Conservation (phyloP, 2,797 vertebrate species). For the Antrozous pallidus region DNA sequence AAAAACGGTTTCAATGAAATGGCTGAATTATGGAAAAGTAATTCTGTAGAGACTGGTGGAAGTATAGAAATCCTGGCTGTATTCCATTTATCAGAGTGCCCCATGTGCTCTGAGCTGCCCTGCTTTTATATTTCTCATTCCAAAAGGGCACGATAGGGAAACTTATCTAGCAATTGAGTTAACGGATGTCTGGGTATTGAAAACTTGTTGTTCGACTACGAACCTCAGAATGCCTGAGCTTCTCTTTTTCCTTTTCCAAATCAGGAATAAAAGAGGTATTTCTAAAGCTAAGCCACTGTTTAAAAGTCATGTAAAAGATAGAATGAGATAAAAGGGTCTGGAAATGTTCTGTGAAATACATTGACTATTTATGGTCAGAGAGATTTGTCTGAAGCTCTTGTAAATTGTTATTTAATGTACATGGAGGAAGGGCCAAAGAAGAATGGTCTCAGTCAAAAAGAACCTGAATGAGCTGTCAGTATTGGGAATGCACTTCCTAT, state of each 20-base stretch:
- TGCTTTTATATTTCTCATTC: background rate
- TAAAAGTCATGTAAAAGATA: conserved; percentile 15
- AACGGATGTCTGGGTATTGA: background rate
- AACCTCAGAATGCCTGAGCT: background rate
- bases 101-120: background rate
- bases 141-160: background rate
- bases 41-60: background rate
- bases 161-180: background rate
- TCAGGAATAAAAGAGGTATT: background rate
- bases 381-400: background rate
- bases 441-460: background rate
- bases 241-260: background rate
- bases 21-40: background rate
- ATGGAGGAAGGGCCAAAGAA: background rate
- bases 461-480: background rate
- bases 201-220: background rate
- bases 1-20: background rate
- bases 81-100: background rate
- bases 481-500: background rate
- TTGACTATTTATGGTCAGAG: background rate
- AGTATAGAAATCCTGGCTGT: background rate
- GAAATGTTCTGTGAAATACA: background rate
- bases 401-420: background rate
- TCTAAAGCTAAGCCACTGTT: conserved; percentile 7
- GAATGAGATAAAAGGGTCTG: background rate